A percentile compares a stretch with the other conserved stretches of the same genome.
Evolutionary conservation across 2,797 vertebrate species (phyloP).

Genomic region (Hoplostethus atlanticus): DNA sequence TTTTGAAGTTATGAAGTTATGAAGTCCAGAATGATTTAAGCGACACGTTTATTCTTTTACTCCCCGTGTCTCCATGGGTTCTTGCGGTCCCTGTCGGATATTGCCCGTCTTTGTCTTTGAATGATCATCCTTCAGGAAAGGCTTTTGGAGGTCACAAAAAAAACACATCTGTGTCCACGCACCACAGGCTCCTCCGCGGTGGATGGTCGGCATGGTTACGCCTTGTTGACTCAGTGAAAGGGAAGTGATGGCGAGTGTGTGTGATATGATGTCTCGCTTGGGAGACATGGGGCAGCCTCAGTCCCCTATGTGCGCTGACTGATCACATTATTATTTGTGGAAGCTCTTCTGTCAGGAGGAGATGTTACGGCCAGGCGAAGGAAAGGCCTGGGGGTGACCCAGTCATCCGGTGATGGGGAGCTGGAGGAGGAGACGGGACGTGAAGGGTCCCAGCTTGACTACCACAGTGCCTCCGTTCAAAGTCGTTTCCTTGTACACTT

Average conservation of each 20-base stretch:
- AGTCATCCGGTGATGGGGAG: conserved; percentile 63
- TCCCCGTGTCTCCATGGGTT: neutral
- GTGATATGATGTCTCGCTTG: conserved; percentile 69
- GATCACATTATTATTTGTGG: conserved; percentile 79
- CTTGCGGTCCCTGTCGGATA: neutral
- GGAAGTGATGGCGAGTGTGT: conserved; percentile 63
- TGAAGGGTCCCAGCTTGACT: conserved; percentile 55
- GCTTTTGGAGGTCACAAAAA: conserved; percentile 44
- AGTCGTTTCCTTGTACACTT: conserved; percentile 41
- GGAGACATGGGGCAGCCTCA: conserved; percentile 66
- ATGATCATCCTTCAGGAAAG: neutral
- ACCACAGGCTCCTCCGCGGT: conserved; percentile 1
- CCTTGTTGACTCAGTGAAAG: conserved; percentile 62
- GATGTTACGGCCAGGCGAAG: conserved; percentile 60
- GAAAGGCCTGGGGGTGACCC: conserved; percentile 49
- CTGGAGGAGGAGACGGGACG: conserved; percentile 62
- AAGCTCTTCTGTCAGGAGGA: conserved; percentile 74
- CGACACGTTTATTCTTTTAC: too few species aligned
- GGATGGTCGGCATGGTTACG: conserved; percentile 41
- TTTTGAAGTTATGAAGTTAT: too few species aligned
- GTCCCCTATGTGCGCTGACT: conserved; percentile 75
- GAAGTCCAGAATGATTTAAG: too few species aligned
- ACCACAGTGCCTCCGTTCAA: conserved; percentile 23
- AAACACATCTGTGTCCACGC: conserved; percentile 15
- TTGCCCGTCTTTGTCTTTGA: conserved; percentile 8